phyloP scores from a whole-genome alignment of 1,140 invertebrate genomes.

The Panulirus ornatus region DNA sequence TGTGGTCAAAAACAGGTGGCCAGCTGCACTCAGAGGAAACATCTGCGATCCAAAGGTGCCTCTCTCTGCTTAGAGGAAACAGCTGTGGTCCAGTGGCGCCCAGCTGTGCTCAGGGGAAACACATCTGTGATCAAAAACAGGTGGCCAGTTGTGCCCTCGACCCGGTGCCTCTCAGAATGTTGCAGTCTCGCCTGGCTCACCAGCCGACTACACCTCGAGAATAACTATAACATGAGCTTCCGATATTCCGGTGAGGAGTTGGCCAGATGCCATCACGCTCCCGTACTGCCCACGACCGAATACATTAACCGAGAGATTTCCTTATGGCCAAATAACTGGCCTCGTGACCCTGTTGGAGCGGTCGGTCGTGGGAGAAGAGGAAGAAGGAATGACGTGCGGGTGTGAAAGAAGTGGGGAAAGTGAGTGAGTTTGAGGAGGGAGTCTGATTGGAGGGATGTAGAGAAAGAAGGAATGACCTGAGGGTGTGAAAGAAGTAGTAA shows the following conservation, averaged over 20 bases:
- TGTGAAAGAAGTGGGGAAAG: too few species aligned
- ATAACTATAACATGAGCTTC: background rate
- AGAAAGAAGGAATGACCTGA: too few species aligned
- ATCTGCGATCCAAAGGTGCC: too few species aligned
- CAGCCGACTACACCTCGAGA: background rate
- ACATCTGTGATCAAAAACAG: background rate
- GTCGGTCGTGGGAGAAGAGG: too few species aligned
- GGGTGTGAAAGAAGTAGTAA: too few species aligned
- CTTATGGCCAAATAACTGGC: background rate
- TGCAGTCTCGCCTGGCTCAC: background rate
- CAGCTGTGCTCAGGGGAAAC: background rate
- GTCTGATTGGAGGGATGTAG: too few species aligned
- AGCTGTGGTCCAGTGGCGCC: too few species aligned
- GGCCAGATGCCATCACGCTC: background rate
- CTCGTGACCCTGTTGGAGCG: background rate
- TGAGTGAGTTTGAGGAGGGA: too few species aligned
- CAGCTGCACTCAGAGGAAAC: too few species aligned
- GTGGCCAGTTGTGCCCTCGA: background rate
- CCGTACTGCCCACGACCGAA: background rate
- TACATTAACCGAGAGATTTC: background rate
- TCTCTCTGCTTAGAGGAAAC: too few species aligned
- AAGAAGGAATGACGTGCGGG: too few species aligned
- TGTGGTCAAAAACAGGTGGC: too few species aligned
- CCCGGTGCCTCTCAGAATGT: background rate
- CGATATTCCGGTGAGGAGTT: background rate